A percentile compares a stretch with the other conserved stretches of the same genome.
phyloP scores from a whole-genome alignment of 1,140 invertebrate species.

The Cyrtorhinus lividipennis region DNA sequence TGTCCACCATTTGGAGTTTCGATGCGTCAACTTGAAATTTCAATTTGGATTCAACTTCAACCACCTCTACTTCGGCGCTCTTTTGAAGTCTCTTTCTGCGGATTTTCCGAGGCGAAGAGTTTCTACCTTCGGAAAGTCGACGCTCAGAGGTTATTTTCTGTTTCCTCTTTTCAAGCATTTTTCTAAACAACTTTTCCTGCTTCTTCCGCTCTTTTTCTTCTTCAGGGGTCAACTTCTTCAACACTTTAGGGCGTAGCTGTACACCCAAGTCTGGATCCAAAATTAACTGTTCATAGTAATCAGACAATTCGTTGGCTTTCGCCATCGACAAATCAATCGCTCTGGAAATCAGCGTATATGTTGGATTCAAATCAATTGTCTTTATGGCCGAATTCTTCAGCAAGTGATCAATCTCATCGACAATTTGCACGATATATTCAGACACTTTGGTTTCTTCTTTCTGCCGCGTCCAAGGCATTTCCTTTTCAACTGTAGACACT shows the following conservation, averaged over 20 bases:
- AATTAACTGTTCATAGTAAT: neutral
- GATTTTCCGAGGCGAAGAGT: neutral
- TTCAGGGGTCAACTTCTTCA: neutral
- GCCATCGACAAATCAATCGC: neutral
- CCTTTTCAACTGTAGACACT: neutral
- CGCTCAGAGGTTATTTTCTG: neutral
- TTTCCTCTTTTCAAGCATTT: neutral
- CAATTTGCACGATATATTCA: neutral
- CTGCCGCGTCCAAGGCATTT: neutral
- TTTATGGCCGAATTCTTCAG: neutral
- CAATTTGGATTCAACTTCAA: neutral
- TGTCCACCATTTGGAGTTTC: slow-evolving; percentile 2
- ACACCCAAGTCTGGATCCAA: neutral
- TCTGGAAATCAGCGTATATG: neutral
- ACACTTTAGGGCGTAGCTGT: neutral
- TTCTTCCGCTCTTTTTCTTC: neutral
- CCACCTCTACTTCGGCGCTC: neutral
- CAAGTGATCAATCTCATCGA: neutral
- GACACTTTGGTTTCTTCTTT: neutral
- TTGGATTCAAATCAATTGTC: neutral
- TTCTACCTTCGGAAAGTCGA: neutral
- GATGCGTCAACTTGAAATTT: neutral
- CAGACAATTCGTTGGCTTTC: neutral
- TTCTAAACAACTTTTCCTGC: neutral
- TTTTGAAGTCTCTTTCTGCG: neutral